Base-by-base conservation (phyloP, 2,797 vertebrate genomes). In the Urocyon cinereoargenteus region DNA sequence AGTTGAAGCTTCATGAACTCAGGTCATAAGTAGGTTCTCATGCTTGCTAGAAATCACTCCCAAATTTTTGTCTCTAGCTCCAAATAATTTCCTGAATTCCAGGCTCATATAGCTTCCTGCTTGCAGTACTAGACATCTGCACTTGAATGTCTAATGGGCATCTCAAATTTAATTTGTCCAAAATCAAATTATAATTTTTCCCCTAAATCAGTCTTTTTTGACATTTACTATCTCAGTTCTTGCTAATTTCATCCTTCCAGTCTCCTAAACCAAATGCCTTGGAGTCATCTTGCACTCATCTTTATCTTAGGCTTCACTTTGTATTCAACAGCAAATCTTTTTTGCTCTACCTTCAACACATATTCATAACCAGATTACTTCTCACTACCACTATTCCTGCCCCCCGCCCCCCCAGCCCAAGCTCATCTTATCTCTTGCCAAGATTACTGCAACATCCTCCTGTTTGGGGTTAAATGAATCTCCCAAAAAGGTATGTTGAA, bases 131-230 rank as follows among this genome's bases (percentile, higher is more conserved):
- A 26, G n/a, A 59, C 61, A 87, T 64, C 5, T 59, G 11, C 22
- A 78, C 81, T 78, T 79, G 10, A 86, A 72, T 72, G 19, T 12
- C 40, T 82, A 86, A 53, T 10, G 31, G 14, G 13, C 4, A 83
- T 90, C 13, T 86, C 68, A 95, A 93, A 90, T 86, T 94, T 95
- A 75, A 78, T 89, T 96, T 78, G 22, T 91, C 40, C n/a, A 24
- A 96, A 95, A 89, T 55, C 57, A 91, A 89, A 66, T 49, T 40
- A 55, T 3, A 5, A 72, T 78, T 89, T 95, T 51, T 28, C 31
- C 68, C 28, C 22, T 82, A 89, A 91, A 83, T 86, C 12, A 34
- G 18, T 92, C 51, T 89, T 59, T 51, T 84, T 79, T 36, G 51
- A 49, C 15, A 61, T 87, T 82, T 55, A 86, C 40, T 31, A 87